Percentiles rank a stretch among this genome's conserved stretches.
phyloP scores from a whole-genome alignment of 2,797 vertebrate genomes.

The Xyrichtys novacula region DNA sequence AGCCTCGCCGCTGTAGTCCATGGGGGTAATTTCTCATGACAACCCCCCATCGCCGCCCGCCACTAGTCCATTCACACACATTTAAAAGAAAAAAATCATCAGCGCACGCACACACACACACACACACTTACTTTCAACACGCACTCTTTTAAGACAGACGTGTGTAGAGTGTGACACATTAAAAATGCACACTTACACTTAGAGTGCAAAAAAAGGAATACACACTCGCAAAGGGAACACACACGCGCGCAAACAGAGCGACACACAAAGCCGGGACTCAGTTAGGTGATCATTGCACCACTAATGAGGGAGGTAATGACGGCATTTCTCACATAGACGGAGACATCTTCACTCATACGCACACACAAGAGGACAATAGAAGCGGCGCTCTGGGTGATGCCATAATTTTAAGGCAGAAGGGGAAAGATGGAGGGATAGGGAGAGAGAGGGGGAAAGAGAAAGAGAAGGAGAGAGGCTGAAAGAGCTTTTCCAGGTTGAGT shows the following conservation, averaged over 20 bases:
- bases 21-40: slow-evolving; percentile 82
- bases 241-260: slow-evolving; percentile 16
- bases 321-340: slow-evolving; percentile 77
- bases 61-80: slow-evolving; percentile 71
- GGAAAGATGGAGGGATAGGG: slow-evolving; percentile 31
- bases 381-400: slow-evolving; percentile 33
- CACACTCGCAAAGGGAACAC: not conserved
- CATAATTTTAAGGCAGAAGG: slow-evolving; percentile 37
- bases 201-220: not conserved
- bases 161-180: slow-evolving; percentile 22
- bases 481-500: slow-evolving; percentile 71
- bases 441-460: not conserved
- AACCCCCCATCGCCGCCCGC: slow-evolving; percentile 59
- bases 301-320: slow-evolving; percentile 83
- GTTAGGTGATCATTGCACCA: slow-evolving; percentile 79
- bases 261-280: slow-evolving; percentile 50
- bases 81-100: slow-evolving; percentile 16
- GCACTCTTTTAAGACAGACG: slow-evolving; percentile 35
- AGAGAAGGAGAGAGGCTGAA: slow-evolving; percentile 6
- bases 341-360: slow-evolving; percentile 57
- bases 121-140: slow-evolving; percentile 57
- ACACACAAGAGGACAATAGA: slow-evolving; percentile 54
- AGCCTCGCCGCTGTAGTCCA: slow-evolving; percentile 76
- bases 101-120: too few species aligned
- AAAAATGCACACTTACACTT: slow-evolving; percentile 14